A percentile compares a stretch with the other conserved stretches of the same genome.
These are phyloP conservation scores for Chironomus tentans DNA, from an alignment of 2,888 invertebrate genomes.

Conservation along the genomic window DNA sequence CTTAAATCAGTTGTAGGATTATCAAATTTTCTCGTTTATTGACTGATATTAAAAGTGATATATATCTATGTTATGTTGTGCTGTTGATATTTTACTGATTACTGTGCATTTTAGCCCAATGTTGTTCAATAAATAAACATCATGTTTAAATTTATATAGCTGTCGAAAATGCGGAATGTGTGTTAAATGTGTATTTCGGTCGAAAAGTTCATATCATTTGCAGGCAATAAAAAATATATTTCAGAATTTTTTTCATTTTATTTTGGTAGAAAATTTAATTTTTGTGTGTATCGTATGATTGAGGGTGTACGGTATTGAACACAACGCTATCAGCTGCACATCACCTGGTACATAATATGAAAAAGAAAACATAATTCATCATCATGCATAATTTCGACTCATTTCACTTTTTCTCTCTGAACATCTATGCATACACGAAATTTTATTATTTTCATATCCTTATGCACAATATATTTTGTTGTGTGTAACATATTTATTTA, in stretches of 20 bases:
- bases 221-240: conserved; percentile 21
- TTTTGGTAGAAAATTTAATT: neutral
- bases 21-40: conserved; percentile 17
- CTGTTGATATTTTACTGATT: neutral
- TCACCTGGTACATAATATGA: conserved; percentile 18
- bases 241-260: conserved; percentile 1
- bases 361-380: conserved; percentile 19
- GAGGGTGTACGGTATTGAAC: neutral
- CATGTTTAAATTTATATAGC: conserved; percentile 12
- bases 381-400: conserved; percentile 20
- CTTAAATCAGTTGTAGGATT: conserved; percentile 22
- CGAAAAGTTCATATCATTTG: conserved; percentile 24
- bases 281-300: neutral
- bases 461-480: neutral
- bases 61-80: neutral
- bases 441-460: neutral
- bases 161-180: conserved; percentile 2
- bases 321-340: conserved; percentile 14
- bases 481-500: conserved; percentile 25
- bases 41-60: neutral
- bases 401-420: neutral
- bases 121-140: conserved; percentile 17
- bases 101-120: neutral
- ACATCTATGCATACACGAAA: neutral
- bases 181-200: conserved; percentile 7